These are phyloP conservation scores for Nezara viridula DNA, from an alignment of 2,888 invertebrate species.

Conservation along the genomic window DNA sequence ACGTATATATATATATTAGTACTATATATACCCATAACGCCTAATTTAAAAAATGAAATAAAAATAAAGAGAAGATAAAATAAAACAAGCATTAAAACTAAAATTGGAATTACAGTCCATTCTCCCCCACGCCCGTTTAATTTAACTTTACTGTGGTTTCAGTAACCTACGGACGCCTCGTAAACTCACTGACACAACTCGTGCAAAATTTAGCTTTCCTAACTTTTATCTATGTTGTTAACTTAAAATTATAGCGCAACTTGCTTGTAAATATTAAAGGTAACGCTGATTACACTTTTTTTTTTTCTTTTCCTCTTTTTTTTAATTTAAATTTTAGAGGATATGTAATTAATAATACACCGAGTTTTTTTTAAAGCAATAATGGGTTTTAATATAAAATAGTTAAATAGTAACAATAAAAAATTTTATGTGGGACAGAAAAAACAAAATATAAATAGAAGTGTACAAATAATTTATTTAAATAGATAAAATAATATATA, in stretches of 20 bases:
- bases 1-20: too few species aligned
- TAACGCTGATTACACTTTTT: neutral
- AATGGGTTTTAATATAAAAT: too few species aligned
- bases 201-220: constrained; percentile 26
- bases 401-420: too few species aligned
- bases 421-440: too few species aligned
- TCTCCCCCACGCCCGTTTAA: neutral
- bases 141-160: constrained; percentile 26
- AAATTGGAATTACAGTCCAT: neutral
- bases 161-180: constrained; percentile 9
- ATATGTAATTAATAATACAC: too few species aligned
- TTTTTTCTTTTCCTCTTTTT: neutral
- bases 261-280: neutral
- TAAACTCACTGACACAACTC: constrained; percentile 24
- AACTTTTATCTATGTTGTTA: constrained; percentile 35
- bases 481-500: too few species aligned
- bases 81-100: neutral
- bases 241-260: neutral
- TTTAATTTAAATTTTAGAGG: too few species aligned
- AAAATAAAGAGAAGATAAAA: neutral
- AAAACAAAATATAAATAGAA: too few species aligned
- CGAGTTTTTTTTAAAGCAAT: too few species aligned
- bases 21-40: too few species aligned
- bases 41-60: neutral
- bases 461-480: too few species aligned